Evolutionary conservation across 2,888 invertebrate species (phyloP), one percentile per base, ranked within the genome.

Genomic region (Meiosimyza decipiens): DNA sequence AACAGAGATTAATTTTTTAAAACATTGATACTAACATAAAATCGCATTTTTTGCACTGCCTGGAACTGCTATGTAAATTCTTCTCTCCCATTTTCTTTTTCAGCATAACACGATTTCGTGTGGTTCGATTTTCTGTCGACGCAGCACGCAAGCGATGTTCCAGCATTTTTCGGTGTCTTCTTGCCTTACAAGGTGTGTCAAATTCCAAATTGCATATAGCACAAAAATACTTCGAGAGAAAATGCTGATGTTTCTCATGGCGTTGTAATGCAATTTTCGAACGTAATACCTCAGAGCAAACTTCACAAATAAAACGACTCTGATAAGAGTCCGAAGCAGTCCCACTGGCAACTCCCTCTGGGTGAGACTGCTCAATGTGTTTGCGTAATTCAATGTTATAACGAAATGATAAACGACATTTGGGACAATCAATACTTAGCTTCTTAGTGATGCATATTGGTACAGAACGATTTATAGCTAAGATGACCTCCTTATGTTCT

Each of bases 401-500:
- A 16, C 91, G 89, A 83, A 96, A 96, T 52, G 89, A 88, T 80
- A 90, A 88, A 12, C 84, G 83, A 83, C 96, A 97, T 22, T 90
- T 90, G 1, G 86, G 86, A 83, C 96, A 96, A 74, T 88, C 86
- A 6, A 93, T 84, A 0, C 89, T 88, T 2, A 89, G 88, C 73
- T 91, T 91, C 81, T 92, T 92, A 75, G 92, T 89, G 73, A 95
- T 92, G 49, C 92, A 90, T 65, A 95, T 92, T 2, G 95, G 95
- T 82, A 95, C 93, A 0, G 94, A 94, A 79, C 93, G 89, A 82
- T 94, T 94, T 76, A 95, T 92, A 16, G 92, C 92, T 3, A 92
- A 89, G 0, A 94, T 90, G 0, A 94, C 92, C 83, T 94, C 94
- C 59, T 89, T 89, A 83, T 95, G 95, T 54, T 91, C 90, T 7